phyloP scores from a whole-genome alignment of 1,140 invertebrate species.

The Pseudomyrmex gracilis region DNA sequence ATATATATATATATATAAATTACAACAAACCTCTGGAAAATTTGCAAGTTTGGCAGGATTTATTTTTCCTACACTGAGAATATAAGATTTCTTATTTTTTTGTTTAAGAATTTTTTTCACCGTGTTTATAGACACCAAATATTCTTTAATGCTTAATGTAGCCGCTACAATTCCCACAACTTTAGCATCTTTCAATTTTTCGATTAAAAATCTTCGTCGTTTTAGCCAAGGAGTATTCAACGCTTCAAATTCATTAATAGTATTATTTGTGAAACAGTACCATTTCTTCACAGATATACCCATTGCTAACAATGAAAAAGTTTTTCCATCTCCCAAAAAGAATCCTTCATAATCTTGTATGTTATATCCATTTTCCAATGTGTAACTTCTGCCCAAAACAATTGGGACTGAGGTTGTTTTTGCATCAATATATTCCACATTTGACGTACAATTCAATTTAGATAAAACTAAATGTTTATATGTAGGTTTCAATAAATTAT shows the following conservation, averaged over 20 bases:
- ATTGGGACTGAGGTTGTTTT: constrained; percentile 51
- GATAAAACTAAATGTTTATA: constrained; percentile 78
- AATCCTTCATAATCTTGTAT: constrained; percentile 85
- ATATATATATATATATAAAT: neutral
- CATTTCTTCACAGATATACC: constrained; percentile 85
- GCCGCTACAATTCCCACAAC: constrained; percentile 95
- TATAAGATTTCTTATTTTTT: constrained; percentile 94
- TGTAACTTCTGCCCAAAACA: constrained; percentile 80
- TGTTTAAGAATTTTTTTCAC: constrained; percentile 90
- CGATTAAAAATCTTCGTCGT: constrained; percentile 92
- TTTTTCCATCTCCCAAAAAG: constrained; percentile 86
- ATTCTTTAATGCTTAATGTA: constrained; percentile 93
- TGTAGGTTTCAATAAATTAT: constrained; percentile 67
- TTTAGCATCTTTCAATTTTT: constrained; percentile 95
- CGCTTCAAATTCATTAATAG: constrained; percentile 79
- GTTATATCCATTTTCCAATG: constrained; percentile 74
- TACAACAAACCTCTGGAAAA: constrained; percentile 91
- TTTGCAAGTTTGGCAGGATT: constrained; percentile 97
- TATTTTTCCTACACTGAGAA: constrained; percentile 96
- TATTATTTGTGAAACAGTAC: constrained; percentile 83
- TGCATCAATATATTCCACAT: constrained; percentile 74
- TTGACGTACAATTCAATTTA: constrained; percentile 81
- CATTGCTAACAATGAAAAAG: constrained; percentile 86
- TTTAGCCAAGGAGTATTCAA: constrained; percentile 89
- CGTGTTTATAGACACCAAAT: constrained; percentile 91